Base-by-base conservation (phyloP, 2,113 vertebrate genomes). In the Nipponia nippon region DNA sequence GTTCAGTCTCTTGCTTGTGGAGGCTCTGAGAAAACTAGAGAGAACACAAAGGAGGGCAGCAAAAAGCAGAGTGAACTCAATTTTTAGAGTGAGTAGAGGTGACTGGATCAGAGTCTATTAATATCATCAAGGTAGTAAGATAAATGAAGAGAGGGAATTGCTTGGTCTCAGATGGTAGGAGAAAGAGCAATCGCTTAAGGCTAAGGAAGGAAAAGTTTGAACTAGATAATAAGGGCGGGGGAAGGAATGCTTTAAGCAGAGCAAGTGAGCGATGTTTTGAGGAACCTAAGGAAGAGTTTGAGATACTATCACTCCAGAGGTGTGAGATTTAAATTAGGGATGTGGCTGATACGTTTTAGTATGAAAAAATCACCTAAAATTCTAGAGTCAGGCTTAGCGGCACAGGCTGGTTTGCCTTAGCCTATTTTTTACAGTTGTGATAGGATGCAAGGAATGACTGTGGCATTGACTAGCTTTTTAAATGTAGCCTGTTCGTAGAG, bases 111-210 rank as follows among this genome's bases (percentile, higher is more conserved):
- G 80, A 88, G 53, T 86, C 93, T 97, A 97, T 97, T 97, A 97
- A 97, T 97, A 97, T 83, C 94, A 86, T 75, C 89, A 77, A 95
- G 93, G 71, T 93, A 97, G 95, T 87, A 83, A 90, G 87, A 86
- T 95, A 97, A 97, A 97, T 97, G 75, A 97, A 93, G 93, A 72
- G 82, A 97, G 97, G 96, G 97, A 97, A 97, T 97, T 97, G 84
- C 71, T 78, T 80, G 83, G 91, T 96, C 97, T 97, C 97, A 94
- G 70, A n/a, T 86, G 97, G 78, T 50, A 94, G 87, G 81, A 95
- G 91, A 95, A 87, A 79, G 83, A 87, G 90, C 94, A 88, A 34
- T 88, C 0, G 4, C 93, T 95, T 83, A 87, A 94, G 71, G 93
- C 95, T 93, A 75, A 91, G 95, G 97, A 97, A 96, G 95, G 89